phyloP scores from a whole-genome alignment of 2,113 vertebrate genomes.

The human (Homo sapiens) region GRCh38 chr12:92742001-92742500 shows the following conservation, averaged over 20 bases:
- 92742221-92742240: background rate
- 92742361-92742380: background rate
- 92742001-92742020: background rate
- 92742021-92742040: background rate
- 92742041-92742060: background rate
- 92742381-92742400: background rate
- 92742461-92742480: background rate
- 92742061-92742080: background rate
- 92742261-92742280: background rate
- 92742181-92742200: background rate
- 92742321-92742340: background rate
- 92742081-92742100: background rate
- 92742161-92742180: background rate
- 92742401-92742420: background rate
- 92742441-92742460: background rate
- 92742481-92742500: background rate
- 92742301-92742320: background rate
- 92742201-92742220: background rate
- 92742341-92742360: background rate
- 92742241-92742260: background rate
- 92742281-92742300: background rate
- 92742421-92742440: background rate
- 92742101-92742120: background rate
- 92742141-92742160: background rate
- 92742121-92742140: background rate